Base-by-base conservation (phyloP, 2,888 invertebrate species). In the Andrena fulva region DNA sequence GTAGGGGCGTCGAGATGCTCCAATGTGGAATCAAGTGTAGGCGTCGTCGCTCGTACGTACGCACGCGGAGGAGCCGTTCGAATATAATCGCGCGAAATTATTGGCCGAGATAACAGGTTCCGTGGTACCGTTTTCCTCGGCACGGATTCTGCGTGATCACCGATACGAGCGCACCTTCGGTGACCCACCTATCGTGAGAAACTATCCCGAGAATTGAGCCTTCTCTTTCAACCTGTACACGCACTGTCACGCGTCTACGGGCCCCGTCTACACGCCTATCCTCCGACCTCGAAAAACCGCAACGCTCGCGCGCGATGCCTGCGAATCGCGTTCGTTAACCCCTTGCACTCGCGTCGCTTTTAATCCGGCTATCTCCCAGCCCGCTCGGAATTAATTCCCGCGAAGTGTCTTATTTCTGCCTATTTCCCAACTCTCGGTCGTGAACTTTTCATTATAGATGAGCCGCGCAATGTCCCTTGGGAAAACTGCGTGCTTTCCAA, bases 171-270 rank as follows among this genome's bases (percentile, higher is more conserved):
- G 77, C 77, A 70, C 76, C 77, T 83, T 72, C 73, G 69, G 48
- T 80, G 84, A 80, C 81, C 81, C 80, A 78, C 81, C 87, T 86
- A 85, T 82, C 87, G 87, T 88, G 88, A 86, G 87, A 88, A 88
- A 85, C 82, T 77, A 84, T 82, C 84, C 69, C 71, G 77, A 20
- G 75, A 68, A 74, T 80, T 56, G 71, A 82, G 64, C 70, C 75
- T 76, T 64, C 81, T 69, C 50, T 29, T 64, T 62, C 81, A 29
- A 68, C 35, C 66, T 42, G 64, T 54, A 74, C 56, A 62, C 76
- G 67, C 72, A 70, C 42, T 78, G 59, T 70, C 69, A 60, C 77
- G 56, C 56, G 66, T 66, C 59, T 73, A 59, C n/a, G 10, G 24
- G 20, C 27, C 68, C 33, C 71, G 52, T 56, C 74, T 35, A 27